A percentile compares a stretch with the other conserved stretches of the same genome.
These are phyloP conservation scores for Rhadinocentrus ornatus DNA, from an alignment of 2,797 vertebrate species.

Conservation along the genomic window DNA sequence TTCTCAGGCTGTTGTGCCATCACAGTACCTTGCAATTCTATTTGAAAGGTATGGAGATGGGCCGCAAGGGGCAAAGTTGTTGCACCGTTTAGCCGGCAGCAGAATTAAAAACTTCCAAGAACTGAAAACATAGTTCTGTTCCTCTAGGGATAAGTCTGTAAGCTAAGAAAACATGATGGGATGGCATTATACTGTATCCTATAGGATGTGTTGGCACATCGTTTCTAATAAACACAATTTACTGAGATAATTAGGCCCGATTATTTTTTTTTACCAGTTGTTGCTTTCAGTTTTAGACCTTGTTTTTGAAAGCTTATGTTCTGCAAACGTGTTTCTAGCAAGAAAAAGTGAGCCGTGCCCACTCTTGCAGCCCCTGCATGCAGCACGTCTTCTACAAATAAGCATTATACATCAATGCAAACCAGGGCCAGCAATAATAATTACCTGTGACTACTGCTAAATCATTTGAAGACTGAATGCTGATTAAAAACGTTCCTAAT, in stretches of 20 bases:
- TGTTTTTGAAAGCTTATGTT: not conserved
- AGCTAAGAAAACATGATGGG: not conserved
- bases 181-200: not conserved
- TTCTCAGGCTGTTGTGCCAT: not conserved
- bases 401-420: not conserved
- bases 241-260: not conserved
- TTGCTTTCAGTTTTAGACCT: not conserved
- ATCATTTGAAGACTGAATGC: not conserved
- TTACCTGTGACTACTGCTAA: not conserved
- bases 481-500: not conserved
- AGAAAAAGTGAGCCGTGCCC: not conserved
- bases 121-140: not conserved
- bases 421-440: not conserved
- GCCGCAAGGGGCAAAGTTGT: not conserved
- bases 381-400: not conserved
- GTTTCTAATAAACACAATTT: not conserved
- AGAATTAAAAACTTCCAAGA: no score
- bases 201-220: not conserved
- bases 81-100: no score
- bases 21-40: not conserved
- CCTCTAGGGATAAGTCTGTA: not conserved
- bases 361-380: not conserved
- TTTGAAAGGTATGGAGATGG: not conserved
- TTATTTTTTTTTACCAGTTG: not conserved
- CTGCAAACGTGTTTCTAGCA: not conserved